Conservation (phyloP, 1,140 invertebrate genomes). For the Drosophila nebulosa region DNA sequence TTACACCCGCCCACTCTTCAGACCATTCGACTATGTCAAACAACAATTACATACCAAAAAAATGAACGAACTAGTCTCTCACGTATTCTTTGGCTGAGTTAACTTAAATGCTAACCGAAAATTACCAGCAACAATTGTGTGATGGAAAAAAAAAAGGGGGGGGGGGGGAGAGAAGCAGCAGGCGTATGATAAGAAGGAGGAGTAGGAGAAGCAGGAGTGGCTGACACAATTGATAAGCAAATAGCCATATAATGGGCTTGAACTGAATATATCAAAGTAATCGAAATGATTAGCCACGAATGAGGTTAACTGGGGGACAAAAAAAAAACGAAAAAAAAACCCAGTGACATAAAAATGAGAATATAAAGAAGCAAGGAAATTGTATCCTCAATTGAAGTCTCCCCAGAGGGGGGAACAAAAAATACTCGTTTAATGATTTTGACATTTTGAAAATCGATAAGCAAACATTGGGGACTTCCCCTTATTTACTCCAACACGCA, state of each 20-base stretch:
- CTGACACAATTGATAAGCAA: slow-evolving; percentile 71
- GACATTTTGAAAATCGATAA: slow-evolving; percentile 52
- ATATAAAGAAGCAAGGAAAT: not conserved
- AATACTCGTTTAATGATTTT: slow-evolving; percentile 16
- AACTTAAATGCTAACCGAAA: slow-evolving; percentile 33
- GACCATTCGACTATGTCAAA: not conserved
- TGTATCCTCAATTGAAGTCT: not conserved
- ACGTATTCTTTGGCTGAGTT: slow-evolving; percentile 43
- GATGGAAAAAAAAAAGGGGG: not conserved
- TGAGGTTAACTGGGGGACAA: slow-evolving; percentile 17
- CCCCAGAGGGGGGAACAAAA: not conserved
- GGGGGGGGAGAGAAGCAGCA: not conserved
- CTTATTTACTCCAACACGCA: not conserved
- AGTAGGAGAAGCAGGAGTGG: not conserved
- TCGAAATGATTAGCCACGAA: slow-evolving; percentile 65
- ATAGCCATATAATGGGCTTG: slow-evolving; percentile 72
- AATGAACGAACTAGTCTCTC: slow-evolving; percentile 33
- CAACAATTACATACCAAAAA: slow-evolving; percentile 12
- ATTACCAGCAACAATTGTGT: slow-evolving; percentile 39
- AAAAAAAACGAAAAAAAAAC: not conserved
- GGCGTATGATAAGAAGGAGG: not conserved
- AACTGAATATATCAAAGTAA: slow-evolving; percentile 56
- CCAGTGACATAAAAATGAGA: not conserved
- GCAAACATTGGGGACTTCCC: slow-evolving; percentile 25
- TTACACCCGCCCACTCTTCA: not conserved